phyloP scores from a whole-genome alignment of 2,797 vertebrate genomes.

The Poecilia wingei region DNA sequence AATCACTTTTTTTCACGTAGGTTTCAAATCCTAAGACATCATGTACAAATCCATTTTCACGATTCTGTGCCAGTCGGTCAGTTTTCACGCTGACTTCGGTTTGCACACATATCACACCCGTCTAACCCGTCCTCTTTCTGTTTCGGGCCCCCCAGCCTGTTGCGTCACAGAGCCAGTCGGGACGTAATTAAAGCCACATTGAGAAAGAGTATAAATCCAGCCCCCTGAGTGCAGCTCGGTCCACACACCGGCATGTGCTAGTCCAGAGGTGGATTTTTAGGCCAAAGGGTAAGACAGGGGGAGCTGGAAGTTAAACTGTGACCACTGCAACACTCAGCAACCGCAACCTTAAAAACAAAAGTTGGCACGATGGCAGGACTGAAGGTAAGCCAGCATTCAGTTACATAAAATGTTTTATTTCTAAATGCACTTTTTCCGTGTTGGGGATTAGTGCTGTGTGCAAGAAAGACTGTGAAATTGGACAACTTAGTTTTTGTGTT shows the following conservation, averaged over 20 bases:
- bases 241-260: constrained; percentile 16
- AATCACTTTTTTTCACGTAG: background rate
- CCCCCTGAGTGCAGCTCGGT: constrained; percentile 47
- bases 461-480: background rate
- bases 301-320: constrained; percentile 32
- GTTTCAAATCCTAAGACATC: background rate
- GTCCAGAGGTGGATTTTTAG: constrained; percentile 37
- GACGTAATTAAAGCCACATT: constrained; percentile 85
- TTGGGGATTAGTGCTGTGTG: background rate
- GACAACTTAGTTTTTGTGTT: background rate
- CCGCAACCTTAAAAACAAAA: constrained; percentile 5
- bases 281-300: constrained; percentile 5
- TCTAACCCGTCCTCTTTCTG: constrained; percentile 28
- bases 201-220: constrained; percentile 77
- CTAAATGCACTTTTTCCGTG: background rate
- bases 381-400: constrained; percentile 70
- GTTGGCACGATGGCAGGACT: constrained; percentile 72
- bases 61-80: background rate
- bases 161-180: constrained; percentile 72
- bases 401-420: background rate
- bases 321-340: constrained; percentile 12
- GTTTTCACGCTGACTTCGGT: constrained; percentile 37
- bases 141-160: constrained; percentile 19
- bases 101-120: constrained; percentile 46
- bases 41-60: background rate